Base-by-base conservation (phyloP, 2,113 vertebrate genomes). In the Dipodomys stephensi region DNA sequence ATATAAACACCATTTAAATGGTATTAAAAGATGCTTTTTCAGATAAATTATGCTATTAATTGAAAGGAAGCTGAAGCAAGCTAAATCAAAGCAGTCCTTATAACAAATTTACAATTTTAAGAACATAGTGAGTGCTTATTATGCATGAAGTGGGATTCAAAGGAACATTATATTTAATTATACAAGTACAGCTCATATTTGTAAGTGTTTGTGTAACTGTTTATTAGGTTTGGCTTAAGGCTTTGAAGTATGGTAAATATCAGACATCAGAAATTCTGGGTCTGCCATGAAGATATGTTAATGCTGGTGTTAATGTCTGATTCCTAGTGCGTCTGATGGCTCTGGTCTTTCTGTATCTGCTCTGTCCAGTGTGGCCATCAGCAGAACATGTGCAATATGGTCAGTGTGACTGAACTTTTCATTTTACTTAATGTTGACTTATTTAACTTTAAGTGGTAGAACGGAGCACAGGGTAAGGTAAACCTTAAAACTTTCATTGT, bases 191-290 rank as follows among this genome's bases (percentile, higher is more conserved):
- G 20, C 22, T 91, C 62, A 79, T 11, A 62, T 62, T 92, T 92
- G 76, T 5, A 76, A 84, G 28, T 92, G 9, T 80, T 69, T 76
- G 53, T 57, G 11, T 25, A 80, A 46, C 0, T 18, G 16, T 39
- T 86, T 71, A 57, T 84, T 77, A 65, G n/a, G 25, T 67, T 94
- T 96, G 84, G 32, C 46, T 83, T 90, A 83, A 90, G 53, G 53
- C 15, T 57, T 49, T 49, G 1, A 90, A 49, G 13, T 83, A 35
- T 73, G 30, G 68, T 92, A 60, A 83, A 62, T 90, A 95, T 90
- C 67, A 94, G 28, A 94, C 73, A 69, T 28, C 46, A 57, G 78
- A 93, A 83, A 27, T 87, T 80, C 46, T 93, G 83, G 80, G 67
- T 30, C 10, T 68, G 44, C 1, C 1, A 62, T 19, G 32, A 7